Base-by-base conservation (phyloP, 1,140 invertebrate genomes). In the Macrocentrus cingulum region DNA sequence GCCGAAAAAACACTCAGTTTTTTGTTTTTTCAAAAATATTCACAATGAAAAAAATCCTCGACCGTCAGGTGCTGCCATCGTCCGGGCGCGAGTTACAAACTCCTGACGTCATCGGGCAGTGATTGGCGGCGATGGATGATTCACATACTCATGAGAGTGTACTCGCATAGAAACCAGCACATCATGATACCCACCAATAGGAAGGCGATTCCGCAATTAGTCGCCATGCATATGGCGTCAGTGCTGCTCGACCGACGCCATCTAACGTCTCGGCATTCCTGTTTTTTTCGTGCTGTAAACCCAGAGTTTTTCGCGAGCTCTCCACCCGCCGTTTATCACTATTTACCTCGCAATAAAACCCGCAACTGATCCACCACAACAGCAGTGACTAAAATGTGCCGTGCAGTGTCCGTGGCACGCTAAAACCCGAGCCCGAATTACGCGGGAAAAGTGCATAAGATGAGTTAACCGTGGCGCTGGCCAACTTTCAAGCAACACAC, bases 191-290 rank as follows among this genome's bases (percentile, higher is more conserved):
- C n/a, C n/a, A n/a, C n/a, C n/a, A n/a, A n/a, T n/a, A 51, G 36
- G 13, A 51, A 11, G 37, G 11, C 1, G 13, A 5, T 51, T 19
- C 7, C 22, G 45, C 20, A 32, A 51, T 51, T 20, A 23, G 32
- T 36, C 32, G 49, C 34, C 32, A 36, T 51, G 37, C 23, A 72
- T 68, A 74, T 71, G 74, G 74, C 72, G 74, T 75, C 69, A 5
- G 25, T 29, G 25, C 25, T 56, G 67, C 53, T n/a, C 67, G 71
- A 78, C 74, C 74, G 77, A 79, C 77, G 77, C 77, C 77, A 79
- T 79, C 77, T 79, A 77, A 79, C 73, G 72, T 69, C 71, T 39
- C 72, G 70, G 74, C 70, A 77, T 72, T 77, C 73, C 64, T 70
- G 72, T 71, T 72, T 75, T 72, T 67, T 62, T 60, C 56, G 52